These are phyloP conservation scores for Stegophylla sp. DNA, from an alignment of 2,888 invertebrate species.

Conservation along the genomic window DNA sequence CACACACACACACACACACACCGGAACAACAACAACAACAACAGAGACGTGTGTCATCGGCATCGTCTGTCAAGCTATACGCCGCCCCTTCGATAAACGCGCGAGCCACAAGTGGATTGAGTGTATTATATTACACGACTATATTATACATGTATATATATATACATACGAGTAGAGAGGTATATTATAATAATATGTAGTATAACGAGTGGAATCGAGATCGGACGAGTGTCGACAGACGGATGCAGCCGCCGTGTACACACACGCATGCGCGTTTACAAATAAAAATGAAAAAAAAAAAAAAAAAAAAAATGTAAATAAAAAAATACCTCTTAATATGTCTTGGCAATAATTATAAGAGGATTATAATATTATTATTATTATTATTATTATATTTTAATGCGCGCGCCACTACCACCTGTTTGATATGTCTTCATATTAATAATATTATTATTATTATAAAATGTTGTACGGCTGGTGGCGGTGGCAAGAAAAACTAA, in stretches of 20 bases:
- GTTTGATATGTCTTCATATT: conserved; percentile 53
- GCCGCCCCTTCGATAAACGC: not conserved
- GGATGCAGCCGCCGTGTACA: not conserved
- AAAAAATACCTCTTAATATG: conserved; percentile 28
- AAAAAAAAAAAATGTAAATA: conserved; percentile 22
- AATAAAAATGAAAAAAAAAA: conserved; percentile 30
- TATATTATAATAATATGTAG: too few species aligned
- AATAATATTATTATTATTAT: not conserved
- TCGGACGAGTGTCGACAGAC: not conserved
- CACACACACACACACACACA: not conserved
- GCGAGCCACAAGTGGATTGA: not conserved
- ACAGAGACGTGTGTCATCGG: not conserved
- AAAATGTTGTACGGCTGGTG: too few species aligned
- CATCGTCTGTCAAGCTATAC: not conserved
- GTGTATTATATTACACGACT: not conserved
- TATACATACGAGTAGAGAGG: too few species aligned
- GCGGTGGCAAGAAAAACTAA: conserved; percentile 28
- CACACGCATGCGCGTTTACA: not conserved
- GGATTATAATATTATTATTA: conserved; percentile 21
- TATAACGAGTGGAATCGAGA: not conserved
- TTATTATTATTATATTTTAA: too few species aligned
- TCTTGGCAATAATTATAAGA: conserved; percentile 37
- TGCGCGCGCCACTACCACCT: not conserved
- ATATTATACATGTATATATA: too few species aligned
- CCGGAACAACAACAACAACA: not conserved